Percentiles rank a stretch among this genome's conserved stretches.
phyloP scores from a whole-genome alignment of 1,140 invertebrate species.

The Trinorchestia longiramus region DNA sequence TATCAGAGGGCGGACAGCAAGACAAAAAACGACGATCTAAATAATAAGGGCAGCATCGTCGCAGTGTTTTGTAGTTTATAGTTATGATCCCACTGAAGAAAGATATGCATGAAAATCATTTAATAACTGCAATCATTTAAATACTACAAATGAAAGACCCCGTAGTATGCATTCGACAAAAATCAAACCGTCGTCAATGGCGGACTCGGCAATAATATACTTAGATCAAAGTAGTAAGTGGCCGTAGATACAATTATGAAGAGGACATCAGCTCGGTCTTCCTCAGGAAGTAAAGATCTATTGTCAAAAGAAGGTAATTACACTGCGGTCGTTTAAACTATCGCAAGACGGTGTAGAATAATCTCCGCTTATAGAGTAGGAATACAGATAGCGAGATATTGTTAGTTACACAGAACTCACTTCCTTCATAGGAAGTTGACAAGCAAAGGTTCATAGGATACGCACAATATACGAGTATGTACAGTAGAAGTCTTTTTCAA shows the following conservation, averaged over 20 bases:
- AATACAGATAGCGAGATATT: neutral
- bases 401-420: neutral
- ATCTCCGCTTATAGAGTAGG: neutral
- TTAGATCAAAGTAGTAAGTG: neutral
- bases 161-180: neutral
- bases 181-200: neutral
- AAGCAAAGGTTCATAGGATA: neutral
- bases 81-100: neutral
- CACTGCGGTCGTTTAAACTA: neutral
- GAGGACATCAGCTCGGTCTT: neutral
- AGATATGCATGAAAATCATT: neutral
- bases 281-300: conserved; percentile 7
- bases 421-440: neutral
- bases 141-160: neutral
- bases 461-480: no score
- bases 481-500: no score
- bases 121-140: neutral
- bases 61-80: neutral
- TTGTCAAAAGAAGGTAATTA: neutral
- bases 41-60: neutral
- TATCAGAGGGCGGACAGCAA: neutral
- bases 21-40: neutral
- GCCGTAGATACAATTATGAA: neutral
- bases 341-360: neutral
- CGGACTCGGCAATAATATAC: neutral